These are phyloP conservation scores for Parascotia fuliginaria DNA, from an alignment of 2,888 invertebrate species.

Conservation along the genomic window DNA sequence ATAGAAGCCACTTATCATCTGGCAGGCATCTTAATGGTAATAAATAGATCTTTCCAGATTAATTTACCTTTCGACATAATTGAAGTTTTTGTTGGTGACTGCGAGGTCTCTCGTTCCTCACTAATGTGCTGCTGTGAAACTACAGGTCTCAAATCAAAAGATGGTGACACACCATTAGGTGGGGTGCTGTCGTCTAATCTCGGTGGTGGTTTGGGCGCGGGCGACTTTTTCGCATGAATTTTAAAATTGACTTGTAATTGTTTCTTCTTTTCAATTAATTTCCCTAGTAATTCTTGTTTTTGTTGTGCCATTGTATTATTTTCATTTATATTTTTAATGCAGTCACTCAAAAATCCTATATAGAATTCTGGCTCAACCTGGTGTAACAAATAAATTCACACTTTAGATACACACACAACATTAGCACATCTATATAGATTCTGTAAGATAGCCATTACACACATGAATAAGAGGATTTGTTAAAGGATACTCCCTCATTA, in stretches of 20 bases:
- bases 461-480: constrained; percentile 18
- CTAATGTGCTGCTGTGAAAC: constrained; percentile 78
- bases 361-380: constrained; percentile 90
- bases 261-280: constrained; percentile 88
- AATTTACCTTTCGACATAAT: constrained; percentile 60
- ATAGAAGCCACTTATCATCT: no score
- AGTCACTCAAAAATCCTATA: constrained; percentile 89
- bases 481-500: no score
- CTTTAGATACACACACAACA: not conserved
- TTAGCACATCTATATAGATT: no score
- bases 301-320: constrained; percentile 73
- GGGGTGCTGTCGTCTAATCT: constrained; percentile 74
- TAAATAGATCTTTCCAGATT: no score
- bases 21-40: no score
- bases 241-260: constrained; percentile 79
- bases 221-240: constrained; percentile 69
- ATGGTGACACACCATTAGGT: constrained; percentile 79
- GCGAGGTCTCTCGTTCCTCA: constrained; percentile 67
- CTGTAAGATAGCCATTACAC: no score
- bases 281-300: constrained; percentile 87
- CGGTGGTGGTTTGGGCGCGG: constrained; percentile 77
- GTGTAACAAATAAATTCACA: constrained; percentile 9
- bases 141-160: constrained; percentile 77
- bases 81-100: constrained; percentile 63
- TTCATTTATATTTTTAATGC: constrained; percentile 86